Percentiles rank a stretch among this genome's conserved stretches.
These are phyloP conservation scores for Arvicanthis niloticus DNA, from an alignment of 2,113 vertebrate genomes.

Conservation along the genomic window DNA sequence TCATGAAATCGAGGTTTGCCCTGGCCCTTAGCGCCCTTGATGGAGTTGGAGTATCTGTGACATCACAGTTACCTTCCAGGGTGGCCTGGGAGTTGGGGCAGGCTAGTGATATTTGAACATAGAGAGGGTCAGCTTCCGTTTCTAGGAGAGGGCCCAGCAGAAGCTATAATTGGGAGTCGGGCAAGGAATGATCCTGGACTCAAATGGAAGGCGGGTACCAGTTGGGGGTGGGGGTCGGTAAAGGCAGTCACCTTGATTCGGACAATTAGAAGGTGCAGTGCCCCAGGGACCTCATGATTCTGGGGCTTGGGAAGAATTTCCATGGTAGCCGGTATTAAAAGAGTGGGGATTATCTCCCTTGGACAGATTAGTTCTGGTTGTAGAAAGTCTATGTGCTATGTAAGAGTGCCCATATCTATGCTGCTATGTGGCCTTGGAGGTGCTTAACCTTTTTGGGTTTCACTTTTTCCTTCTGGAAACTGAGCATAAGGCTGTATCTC, in stretches of 20 bases:
- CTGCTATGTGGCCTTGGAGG: not conserved
- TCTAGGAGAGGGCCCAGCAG: not conserved
- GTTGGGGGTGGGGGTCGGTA: no score
- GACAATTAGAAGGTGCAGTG: not conserved
- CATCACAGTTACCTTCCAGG: not conserved
- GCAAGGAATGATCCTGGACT: not conserved
- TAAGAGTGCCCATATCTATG: fast-evolving
- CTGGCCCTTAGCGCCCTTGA: not conserved
- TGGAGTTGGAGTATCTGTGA: not conserved
- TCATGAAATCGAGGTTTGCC: not conserved
- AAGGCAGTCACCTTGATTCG: fast-evolving
- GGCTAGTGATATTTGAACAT: not conserved
- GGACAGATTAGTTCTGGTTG: not conserved
- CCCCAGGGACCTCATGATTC: not conserved
- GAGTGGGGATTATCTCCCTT: not conserved
- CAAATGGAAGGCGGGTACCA: not conserved
- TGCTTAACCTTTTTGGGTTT: not conserved
- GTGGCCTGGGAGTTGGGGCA: no score
- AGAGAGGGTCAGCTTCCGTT: not conserved
- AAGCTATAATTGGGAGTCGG: not conserved
- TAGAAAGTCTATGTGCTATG: fast-evolving
- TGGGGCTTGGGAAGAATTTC: not conserved
- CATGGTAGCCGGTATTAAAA: not conserved
- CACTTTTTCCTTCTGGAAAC: not conserved
- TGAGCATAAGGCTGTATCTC: not conserved